Base-by-base conservation (phyloP, 2,113 vertebrate genomes). In the Scomber scombrus region DNA sequence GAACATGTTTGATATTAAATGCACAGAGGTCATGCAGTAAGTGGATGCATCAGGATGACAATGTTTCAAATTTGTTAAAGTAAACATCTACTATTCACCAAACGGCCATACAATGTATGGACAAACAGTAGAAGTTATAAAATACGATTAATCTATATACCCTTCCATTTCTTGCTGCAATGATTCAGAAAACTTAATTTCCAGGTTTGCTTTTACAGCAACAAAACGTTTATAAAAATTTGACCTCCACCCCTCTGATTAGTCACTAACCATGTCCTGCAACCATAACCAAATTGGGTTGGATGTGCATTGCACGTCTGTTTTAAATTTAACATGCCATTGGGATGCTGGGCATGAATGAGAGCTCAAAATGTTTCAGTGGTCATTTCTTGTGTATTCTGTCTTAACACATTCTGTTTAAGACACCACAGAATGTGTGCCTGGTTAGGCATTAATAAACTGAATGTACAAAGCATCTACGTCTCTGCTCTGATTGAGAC, bases 1-100 rank as follows among this genome's bases (percentile, higher is more conserved):
- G 16, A 2, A 18, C 6, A 7, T 9, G 3, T 46, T 66, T 18
- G 2, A 63, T 26, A 51, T 15, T 15, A 51, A 70, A 51, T 34
- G 40, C 23, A 75, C 45, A 75, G 40, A 65, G 23, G 19, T 34
- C 62, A 72, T n/a, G 43, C 14, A 54, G 4, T 19, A 14, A 74
- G 34, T 26, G 2, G 16, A 47, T 15, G 8, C 19, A 19, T 55
- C 9, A 19, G 4, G 47, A 65, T 11, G 14, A 62, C 2, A 26
- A 26, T 26, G 23, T 26, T 26, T 26, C 3, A 26, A 26, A 26
- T 26, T 26, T 26, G 23, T 26, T 26, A 26, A 26, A 19, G 8
- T 14, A 29, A 19, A 61, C 55, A 67, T 9, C 15, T 34, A 62
- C 4, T 13, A 64, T 47, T 66, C 8, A 43, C 11, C 15, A 2